These are phyloP conservation scores for Gavia stellata DNA, from an alignment of 2,113 vertebrate genomes.

Conservation along the genomic window DNA sequence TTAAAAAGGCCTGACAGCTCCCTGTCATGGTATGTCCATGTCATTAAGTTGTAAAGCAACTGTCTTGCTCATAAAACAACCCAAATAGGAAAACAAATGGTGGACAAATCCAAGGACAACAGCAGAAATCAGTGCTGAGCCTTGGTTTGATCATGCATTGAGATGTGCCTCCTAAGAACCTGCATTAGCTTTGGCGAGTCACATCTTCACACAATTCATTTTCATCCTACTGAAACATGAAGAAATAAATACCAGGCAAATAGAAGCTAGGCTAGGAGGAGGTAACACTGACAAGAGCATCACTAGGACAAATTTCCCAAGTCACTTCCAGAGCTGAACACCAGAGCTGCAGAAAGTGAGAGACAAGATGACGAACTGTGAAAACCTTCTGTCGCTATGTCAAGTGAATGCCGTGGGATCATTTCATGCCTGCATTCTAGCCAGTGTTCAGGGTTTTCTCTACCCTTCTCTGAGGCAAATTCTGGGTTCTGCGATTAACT, in stretches of 20 bases:
- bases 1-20: constrained; percentile 45
- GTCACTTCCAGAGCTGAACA: not conserved
- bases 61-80: not conserved
- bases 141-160: not conserved
- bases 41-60: constrained; percentile 22
- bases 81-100: not conserved
- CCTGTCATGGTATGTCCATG: constrained; percentile 24
- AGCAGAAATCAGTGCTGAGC: not conserved
- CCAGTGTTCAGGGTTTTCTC: not conserved
- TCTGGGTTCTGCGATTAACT: not conserved
- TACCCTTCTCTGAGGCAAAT: not conserved
- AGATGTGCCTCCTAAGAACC: not conserved
- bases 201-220: not conserved
- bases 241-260: not conserved
- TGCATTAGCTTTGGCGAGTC: not conserved
- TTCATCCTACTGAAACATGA: not conserved
- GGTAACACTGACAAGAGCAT: not conserved
- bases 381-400: constrained; percentile 20
- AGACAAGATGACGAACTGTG: constrained; percentile 41
- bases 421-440: constrained; percentile 33
- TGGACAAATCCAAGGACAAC: constrained; percentile 49
- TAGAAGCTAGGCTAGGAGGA: not conserved
- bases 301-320: constrained; percentile 35
- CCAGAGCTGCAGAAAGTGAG: constrained; percentile 9
- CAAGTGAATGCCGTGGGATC: not conserved